Evolutionary conservation across 2,888 invertebrate genomes (phyloP).

Genomic region (Nephrotoma guestfalica): DNA sequence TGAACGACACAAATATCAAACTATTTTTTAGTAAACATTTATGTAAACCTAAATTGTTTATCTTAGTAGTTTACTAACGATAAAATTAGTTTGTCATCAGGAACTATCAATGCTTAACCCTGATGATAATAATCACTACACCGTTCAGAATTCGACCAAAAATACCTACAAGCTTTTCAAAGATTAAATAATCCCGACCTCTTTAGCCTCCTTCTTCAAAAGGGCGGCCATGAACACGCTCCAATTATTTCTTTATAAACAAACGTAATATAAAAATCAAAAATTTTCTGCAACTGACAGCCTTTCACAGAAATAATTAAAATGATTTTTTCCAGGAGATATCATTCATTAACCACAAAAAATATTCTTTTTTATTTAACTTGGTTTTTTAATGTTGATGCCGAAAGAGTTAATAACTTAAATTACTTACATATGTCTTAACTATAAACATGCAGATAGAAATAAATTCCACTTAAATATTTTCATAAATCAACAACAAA

Average conservation of each 20-base stretch:
- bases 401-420: background rate
- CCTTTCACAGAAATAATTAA: background rate
- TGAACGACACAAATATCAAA: too few relatives aligned
- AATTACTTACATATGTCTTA: background rate
- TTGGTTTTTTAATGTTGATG: background rate
- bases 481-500: background rate
- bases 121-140: too few relatives aligned
- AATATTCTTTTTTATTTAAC: background rate
- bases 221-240: background rate
- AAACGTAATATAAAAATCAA: background rate
- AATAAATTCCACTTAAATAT: background rate
- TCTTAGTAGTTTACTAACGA: too few relatives aligned
- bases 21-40: too few relatives aligned
- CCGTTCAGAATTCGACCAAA: too few relatives aligned
- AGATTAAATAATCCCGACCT: too few relatives aligned
- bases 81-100: too few relatives aligned
- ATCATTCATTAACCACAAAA: background rate
- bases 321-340: background rate
- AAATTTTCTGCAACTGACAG: background rate
- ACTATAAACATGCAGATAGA: background rate
- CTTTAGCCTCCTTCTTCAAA: background rate
- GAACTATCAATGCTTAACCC: too few relatives aligned
- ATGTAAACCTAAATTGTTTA: too few relatives aligned
- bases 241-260: background rate
- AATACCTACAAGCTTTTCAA: too few relatives aligned